A percentile compares a stretch with the other conserved stretches of the same genome.
Conservation (phyloP, 2,797 vertebrate genomes). For the Mustela erminea region DNA sequence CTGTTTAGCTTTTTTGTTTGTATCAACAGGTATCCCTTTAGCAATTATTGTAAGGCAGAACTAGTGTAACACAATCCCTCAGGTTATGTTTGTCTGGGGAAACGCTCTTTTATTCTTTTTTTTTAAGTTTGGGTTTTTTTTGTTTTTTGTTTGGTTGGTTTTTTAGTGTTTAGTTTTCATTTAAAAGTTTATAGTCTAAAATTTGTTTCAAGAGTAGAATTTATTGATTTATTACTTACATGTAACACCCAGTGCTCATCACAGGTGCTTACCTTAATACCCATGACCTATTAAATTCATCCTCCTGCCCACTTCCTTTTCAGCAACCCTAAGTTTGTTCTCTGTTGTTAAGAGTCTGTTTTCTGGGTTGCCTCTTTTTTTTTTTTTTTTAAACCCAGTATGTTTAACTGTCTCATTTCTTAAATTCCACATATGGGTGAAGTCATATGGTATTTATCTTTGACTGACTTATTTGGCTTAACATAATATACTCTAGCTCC, state of each 20-base stretch:
- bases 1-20: not conserved
- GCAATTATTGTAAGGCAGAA: not conserved
- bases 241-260: not conserved
- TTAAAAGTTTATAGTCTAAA: not conserved
- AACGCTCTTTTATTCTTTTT: not conserved
- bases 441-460: too few relatives aligned
- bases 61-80: not conserved
- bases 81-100: not conserved
- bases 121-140: not conserved
- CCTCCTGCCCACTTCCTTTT: not conserved
- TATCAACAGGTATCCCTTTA: not conserved
- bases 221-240: not conserved
- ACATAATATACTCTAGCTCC: too few relatives aligned
- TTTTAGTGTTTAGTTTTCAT: not conserved
- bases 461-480: too few relatives aligned
- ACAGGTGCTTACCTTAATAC: not conserved
- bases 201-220: not conserved
- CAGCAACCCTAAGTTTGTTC: not conserved
- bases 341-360: not conserved
- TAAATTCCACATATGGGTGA: too few relatives aligned
- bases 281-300: not conserved
- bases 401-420: too few relatives aligned
- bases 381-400: too few relatives aligned
- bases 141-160: not conserved
- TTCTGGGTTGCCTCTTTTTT: not conserved